Evolutionary conservation across 2,797 vertebrate genomes (phyloP).

Genomic region (Chaetodon trifasciatus): DNA sequence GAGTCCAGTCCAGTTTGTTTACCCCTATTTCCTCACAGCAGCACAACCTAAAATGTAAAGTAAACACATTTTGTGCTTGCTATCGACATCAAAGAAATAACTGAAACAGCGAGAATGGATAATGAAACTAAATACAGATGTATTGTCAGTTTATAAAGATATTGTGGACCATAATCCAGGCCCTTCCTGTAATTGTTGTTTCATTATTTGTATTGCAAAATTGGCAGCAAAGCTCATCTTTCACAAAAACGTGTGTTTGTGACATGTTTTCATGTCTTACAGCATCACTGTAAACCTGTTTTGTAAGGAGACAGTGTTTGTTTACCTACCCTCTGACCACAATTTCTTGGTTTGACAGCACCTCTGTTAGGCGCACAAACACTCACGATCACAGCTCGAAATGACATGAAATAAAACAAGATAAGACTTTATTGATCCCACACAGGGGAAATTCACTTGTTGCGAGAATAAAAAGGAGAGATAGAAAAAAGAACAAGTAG

Average conservation of each 20-base stretch:
- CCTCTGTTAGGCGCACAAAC: no score
- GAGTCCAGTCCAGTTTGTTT: slow-evolving; percentile 58
- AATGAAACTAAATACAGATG: neutral
- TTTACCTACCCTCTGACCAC: neutral
- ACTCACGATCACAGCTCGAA: neutral
- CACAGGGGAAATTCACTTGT: no score
- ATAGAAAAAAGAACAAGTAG: no score
- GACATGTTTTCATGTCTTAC: neutral
- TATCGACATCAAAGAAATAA: neutral
- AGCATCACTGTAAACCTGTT: neutral
- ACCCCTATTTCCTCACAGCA: slow-evolving; percentile 29
- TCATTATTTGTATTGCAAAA: neutral
- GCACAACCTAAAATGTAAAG: slow-evolving; percentile 11
- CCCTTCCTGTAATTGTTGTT: neutral
- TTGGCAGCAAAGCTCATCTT: neutral
- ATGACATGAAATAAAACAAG: no score
- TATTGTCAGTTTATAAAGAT: neutral
- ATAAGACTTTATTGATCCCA: no score
- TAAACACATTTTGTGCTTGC: neutral
- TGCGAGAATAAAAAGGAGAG: no score
- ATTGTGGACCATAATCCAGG: neutral
- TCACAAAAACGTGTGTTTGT: no score
- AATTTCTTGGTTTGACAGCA: neutral
- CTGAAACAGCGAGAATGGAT: neutral
- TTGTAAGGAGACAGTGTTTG: neutral